Evolutionary conservation across 2,888 invertebrate genomes (phyloP).

Genomic region (Parapristionchus giblindavisi): DNA sequence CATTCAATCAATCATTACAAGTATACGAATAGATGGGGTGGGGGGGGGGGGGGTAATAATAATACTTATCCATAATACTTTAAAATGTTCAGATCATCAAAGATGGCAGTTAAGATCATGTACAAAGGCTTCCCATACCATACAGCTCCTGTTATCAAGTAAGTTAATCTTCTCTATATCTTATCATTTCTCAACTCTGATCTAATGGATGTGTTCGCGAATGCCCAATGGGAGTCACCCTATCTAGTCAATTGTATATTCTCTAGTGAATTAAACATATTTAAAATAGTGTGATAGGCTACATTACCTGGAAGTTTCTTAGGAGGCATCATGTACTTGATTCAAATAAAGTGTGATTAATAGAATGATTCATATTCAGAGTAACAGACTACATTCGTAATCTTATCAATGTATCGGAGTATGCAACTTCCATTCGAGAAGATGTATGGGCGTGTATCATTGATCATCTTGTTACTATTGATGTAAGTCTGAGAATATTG

Average conservation of each 20-base stretch:
- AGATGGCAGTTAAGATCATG: constrained; percentile 27
- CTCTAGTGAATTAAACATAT: no score
- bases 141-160: constrained; percentile 29
- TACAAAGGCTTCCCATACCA: constrained; percentile 15
- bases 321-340: no score
- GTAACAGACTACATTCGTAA: constrained; percentile 35
- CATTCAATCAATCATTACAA: no score
- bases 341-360: no score
- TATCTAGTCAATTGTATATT: no score
- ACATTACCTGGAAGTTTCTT: no score
- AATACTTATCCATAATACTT: no score
- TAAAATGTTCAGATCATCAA: constrained; percentile 8
- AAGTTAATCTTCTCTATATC: background rate
- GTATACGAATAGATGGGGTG: no score
- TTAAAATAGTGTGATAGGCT: no score
- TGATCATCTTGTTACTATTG: constrained; percentile 31
- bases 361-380: background rate
- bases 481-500: constrained; percentile 2
- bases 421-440: constrained; percentile 16
- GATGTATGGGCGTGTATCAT: constrained; percentile 19
- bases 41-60: no score
- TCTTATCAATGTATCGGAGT: constrained; percentile 36
- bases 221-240: background rate
- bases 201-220: background rate
- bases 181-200: background rate